These are phyloP conservation scores for Sinocyclocheilus anshuiensis DNA, from an alignment of 2,113 vertebrate genomes.

Conservation along the genomic window DNA sequence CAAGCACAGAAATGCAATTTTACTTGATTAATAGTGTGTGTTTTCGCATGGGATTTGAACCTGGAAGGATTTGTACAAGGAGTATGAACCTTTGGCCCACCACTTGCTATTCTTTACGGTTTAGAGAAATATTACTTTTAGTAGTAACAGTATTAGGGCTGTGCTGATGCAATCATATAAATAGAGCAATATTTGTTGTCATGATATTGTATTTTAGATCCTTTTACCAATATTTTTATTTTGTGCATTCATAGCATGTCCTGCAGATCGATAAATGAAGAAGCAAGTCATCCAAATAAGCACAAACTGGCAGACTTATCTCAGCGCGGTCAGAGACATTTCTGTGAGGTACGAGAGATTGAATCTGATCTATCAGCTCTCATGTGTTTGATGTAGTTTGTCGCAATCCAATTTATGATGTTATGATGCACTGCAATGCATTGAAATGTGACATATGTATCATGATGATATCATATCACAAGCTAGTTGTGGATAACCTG, in stretches of 20 bases:
- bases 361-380: not conserved
- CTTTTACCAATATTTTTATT: constrained; percentile 1
- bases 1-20: not conserved
- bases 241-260: not conserved
- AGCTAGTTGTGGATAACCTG: not conserved
- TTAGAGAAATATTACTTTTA: not conserved
- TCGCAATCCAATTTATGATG: not conserved
- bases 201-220: constrained; percentile 8
- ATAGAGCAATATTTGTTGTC: not conserved
- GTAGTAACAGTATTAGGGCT: not conserved
- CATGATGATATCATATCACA: not conserved
- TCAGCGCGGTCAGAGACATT: not conserved
- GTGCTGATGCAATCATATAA: not conserved
- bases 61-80: not conserved
- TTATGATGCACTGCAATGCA: not conserved
- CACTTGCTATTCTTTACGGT: not conserved
- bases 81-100: not conserved
- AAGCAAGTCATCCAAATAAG: not conserved
- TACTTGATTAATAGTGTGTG: not conserved
- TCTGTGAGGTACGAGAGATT: not conserved
- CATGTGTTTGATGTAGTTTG: not conserved
- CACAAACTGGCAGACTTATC: not conserved
- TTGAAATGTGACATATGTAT: not conserved
- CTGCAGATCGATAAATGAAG: not conserved
- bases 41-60: not conserved